Evolutionary conservation across 2,797 vertebrate genomes (phyloP).

Genomic region (Fistularia commersonii): DNA sequence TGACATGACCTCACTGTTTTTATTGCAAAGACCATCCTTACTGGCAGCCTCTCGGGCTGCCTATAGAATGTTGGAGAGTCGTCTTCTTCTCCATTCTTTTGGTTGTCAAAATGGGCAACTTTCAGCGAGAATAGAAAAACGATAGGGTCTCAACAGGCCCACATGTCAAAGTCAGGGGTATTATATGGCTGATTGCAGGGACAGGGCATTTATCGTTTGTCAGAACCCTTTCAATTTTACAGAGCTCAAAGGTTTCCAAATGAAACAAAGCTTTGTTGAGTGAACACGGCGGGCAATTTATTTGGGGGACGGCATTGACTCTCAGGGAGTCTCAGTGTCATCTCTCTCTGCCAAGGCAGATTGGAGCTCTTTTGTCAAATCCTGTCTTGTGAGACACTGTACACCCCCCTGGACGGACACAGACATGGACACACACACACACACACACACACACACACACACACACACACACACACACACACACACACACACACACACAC

Average conservation of each 20-base stretch:
- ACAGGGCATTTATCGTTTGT: slow-evolving; percentile 46
- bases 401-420: too few species aligned
- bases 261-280: slow-evolving; percentile 57
- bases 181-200: slow-evolving; percentile 31
- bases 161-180: slow-evolving; percentile 19
- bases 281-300: slow-evolving; percentile 31
- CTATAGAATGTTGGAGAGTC: not conserved
- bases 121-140: too few species aligned
- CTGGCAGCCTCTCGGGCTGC: slow-evolving; percentile 11
- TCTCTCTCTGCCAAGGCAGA: slow-evolving; percentile 44
- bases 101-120: slow-evolving; percentile 5
- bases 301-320: slow-evolving; percentile 12
- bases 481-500: too few species aligned
- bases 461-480: too few species aligned
- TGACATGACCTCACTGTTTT: too few species aligned
- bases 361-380: not conserved
- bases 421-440: too few species aligned
- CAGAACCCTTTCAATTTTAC: slow-evolving; percentile 36
- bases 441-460: too few species aligned
- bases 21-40: too few species aligned
- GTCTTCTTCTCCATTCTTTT: not conserved
- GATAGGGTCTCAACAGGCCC: slow-evolving; percentile 17
- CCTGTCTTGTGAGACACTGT: not conserved
- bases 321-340: slow-evolving; percentile 31
- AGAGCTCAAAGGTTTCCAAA: slow-evolving; percentile 47